Conservation (phyloP, 2,888 invertebrate species). For the Stratiomys singularior region DNA sequence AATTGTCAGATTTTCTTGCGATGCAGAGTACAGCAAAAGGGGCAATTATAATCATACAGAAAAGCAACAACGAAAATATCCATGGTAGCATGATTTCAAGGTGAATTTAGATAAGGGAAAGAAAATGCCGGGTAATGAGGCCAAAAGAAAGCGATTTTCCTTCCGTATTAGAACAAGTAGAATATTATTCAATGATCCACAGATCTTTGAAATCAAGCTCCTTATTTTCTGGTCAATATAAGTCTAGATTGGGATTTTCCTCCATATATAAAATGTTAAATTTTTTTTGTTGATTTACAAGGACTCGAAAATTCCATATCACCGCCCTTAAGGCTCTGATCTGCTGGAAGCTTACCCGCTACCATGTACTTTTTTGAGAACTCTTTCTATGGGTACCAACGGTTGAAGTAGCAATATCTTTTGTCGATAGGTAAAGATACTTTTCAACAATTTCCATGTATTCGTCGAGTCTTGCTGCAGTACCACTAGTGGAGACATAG, state of each 20-base stretch:
- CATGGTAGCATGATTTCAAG: constrained; percentile 34
- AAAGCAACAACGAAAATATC: constrained; percentile 31
- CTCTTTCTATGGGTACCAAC: not conserved
- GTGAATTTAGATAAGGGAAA: constrained; percentile 38
- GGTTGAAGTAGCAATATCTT: constrained; percentile 35
- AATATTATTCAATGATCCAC: too few species aligned
- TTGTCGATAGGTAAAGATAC: constrained; percentile 3
- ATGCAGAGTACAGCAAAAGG: constrained; percentile 8
- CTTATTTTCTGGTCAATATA: too few species aligned
- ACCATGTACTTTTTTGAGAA: constrained; percentile 23
- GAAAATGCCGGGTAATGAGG: constrained; percentile 35
- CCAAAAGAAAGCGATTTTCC: not conserved
- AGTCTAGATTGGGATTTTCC: too few species aligned
- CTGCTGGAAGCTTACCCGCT: not conserved
- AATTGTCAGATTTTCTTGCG: constrained; percentile 40
- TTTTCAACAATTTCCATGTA: not conserved
- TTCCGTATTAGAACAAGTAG: too few species aligned
- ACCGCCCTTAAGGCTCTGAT: not conserved
- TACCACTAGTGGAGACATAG: not conserved
- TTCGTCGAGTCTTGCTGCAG: not conserved
- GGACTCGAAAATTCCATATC: too few species aligned
- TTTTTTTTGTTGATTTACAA: too few species aligned
- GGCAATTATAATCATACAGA: constrained; percentile 21
- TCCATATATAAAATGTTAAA: too few species aligned
- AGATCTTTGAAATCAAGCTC: too few species aligned